These are phyloP conservation scores for Lepidochitona cinerea DNA, from an alignment of 2,888 invertebrate species.

Conservation along the genomic window DNA sequence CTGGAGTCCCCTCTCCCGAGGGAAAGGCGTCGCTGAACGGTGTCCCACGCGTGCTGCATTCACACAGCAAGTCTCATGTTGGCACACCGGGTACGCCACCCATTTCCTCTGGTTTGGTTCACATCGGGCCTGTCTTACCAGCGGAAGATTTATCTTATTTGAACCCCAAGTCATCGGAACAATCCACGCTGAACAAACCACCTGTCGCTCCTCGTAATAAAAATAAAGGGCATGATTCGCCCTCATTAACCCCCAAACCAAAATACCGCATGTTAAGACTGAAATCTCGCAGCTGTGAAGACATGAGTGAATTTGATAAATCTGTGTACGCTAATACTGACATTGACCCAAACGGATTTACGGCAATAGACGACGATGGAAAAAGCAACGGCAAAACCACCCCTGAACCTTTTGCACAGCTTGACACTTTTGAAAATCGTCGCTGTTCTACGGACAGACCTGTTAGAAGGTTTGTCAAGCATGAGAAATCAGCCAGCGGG, in stretches of 20 bases:
- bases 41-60: no score
- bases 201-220: background rate
- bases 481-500: background rate
- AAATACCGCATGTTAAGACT: background rate
- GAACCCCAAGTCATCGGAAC: background rate
- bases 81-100: background rate
- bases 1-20: no score
- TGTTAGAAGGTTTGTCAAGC: background rate
- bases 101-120: background rate
- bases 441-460: background rate
- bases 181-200: background rate
- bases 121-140: background rate
- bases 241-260: background rate
- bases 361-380: background rate
- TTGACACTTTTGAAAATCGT: background rate
- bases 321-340: background rate
- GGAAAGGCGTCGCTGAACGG: no score
- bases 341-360: background rate
- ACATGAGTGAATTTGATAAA: background rate
- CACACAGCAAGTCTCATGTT: no score
- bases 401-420: background rate
- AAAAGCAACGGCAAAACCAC: background rate
- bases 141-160: background rate
- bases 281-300: slow-evolving; percentile 2
- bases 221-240: background rate